phyloP scores from a whole-genome alignment of 2,113 vertebrate genomes.

The Odocoileus hemionus region DNA sequence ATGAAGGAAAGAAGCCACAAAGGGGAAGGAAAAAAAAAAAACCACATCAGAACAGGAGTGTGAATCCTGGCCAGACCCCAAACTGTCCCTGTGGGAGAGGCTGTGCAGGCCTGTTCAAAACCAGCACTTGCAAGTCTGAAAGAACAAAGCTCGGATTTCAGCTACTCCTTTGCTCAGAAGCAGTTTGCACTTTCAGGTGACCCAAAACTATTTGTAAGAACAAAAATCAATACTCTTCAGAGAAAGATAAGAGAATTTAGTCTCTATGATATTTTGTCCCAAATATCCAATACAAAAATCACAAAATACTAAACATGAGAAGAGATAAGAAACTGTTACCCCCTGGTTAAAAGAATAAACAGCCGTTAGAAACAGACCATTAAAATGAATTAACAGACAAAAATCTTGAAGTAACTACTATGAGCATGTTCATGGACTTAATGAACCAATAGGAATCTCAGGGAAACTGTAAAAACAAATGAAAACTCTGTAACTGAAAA shows the following conservation, averaged over 20 bases:
- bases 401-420: neutral
- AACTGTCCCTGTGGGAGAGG: neutral
- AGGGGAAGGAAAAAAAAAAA: fast-evolving
- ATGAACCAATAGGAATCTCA: conserved; percentile 8
- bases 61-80: neutral
- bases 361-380: neutral
- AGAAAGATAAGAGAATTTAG: neutral
- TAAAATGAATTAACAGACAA: neutral
- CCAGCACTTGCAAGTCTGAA: neutral
- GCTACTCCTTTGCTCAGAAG: neutral
- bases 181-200: neutral
- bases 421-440: neutral
- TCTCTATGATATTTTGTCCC: neutral
- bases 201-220: neutral
- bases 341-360: neutral
- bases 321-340: neutral
- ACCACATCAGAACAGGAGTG: neutral
- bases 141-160: neutral
- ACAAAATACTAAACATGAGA: neutral
- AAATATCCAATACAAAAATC: neutral
- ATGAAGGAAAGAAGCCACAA: neutral
- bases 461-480: conserved; percentile 2
- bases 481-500: conserved; percentile 6
- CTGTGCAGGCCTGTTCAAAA: neutral
- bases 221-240: neutral